A percentile compares a stretch with the other conserved stretches of the same genome.
These are phyloP conservation scores for Siniperca obscura DNA, from an alignment of 2,797 vertebrate species.

Conservation along the genomic window DNA sequence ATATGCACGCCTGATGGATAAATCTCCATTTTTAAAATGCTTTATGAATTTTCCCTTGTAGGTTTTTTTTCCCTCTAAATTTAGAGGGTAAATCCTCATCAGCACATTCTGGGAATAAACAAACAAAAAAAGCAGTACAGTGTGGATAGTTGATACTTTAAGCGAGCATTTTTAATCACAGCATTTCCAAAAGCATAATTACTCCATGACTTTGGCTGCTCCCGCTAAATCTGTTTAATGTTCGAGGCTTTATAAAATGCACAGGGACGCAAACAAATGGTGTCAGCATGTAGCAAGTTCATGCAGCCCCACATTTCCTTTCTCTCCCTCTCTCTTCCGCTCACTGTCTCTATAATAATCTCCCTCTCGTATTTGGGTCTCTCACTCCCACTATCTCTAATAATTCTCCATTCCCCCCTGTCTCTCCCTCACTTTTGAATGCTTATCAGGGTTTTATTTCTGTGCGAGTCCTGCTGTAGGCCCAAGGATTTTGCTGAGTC, in stretches of 20 bases:
- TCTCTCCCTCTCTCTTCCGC: constrained; percentile 29
- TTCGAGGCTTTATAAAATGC: constrained; percentile 79
- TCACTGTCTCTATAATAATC: constrained; percentile 69
- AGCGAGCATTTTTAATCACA: constrained; percentile 71
- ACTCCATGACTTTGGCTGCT: constrained; percentile 79
- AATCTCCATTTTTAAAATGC: constrained; percentile 70
- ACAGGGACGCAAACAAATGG: constrained; percentile 79
- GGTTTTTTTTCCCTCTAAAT: constrained; percentile 29
- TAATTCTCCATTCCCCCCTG: constrained; percentile 61
- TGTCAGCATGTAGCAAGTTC: constrained; percentile 77
- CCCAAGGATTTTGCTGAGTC: constrained; percentile 72
- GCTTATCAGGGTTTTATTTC: constrained; percentile 76
- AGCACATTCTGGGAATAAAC: constrained; percentile 67
- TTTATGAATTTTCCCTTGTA: constrained; percentile 60
- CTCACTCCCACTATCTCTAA: constrained; percentile 62
- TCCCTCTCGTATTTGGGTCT: constrained; percentile 65
- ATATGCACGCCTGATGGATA: constrained; percentile 71
- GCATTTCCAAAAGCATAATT: constrained; percentile 79
- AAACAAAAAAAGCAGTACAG: constrained; percentile 54
- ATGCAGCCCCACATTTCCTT: constrained; percentile 31
- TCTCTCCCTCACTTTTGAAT: constrained; percentile 68
- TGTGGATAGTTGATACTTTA: constrained; percentile 66
- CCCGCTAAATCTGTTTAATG: constrained; percentile 79
- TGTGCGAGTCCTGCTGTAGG: constrained; percentile 57
- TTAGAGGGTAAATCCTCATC: constrained; percentile 66